Percentiles rank a stretch among this genome's conserved stretches.
Evolutionary conservation across 2,797 vertebrate species (phyloP).

Genomic region (Limosa lapponica): DNA sequence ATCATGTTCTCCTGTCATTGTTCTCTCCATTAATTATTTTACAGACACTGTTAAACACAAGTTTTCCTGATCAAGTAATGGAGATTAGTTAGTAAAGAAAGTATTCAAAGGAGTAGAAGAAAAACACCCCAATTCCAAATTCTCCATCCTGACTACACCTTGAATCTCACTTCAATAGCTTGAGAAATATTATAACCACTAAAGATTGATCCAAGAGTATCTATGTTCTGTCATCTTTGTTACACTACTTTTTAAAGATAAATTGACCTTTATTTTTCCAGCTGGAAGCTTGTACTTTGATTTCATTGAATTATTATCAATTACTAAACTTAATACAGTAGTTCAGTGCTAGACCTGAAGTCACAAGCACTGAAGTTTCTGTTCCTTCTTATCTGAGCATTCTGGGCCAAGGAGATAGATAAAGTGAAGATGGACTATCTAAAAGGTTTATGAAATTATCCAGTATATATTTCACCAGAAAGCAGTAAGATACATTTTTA

Average conservation of each 20-base stretch:
- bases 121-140: neutral
- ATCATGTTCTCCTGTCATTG: neutral
- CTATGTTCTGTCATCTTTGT: neutral
- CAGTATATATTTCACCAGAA: neutral
- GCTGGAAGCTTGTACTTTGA: neutral
- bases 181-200: neutral
- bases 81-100: neutral
- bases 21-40: neutral
- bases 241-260: neutral
- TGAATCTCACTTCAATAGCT: neutral
- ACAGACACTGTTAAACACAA: neutral
- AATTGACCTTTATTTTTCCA: neutral
- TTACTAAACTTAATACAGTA: neutral
- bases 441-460: neutral
- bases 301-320: neutral
- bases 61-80: neutral
- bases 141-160: neutral
- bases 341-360: neutral
- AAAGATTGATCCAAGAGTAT: neutral
- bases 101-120: neutral
- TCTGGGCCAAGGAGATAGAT: neutral
- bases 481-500: neutral
- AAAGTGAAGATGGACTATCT: neutral
- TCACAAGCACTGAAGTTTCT: neutral
- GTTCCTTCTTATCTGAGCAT: neutral